Evolutionary conservation across 2,113 vertebrate species (phyloP).

Genomic region (Ageneiosus marmoratus): DNA sequence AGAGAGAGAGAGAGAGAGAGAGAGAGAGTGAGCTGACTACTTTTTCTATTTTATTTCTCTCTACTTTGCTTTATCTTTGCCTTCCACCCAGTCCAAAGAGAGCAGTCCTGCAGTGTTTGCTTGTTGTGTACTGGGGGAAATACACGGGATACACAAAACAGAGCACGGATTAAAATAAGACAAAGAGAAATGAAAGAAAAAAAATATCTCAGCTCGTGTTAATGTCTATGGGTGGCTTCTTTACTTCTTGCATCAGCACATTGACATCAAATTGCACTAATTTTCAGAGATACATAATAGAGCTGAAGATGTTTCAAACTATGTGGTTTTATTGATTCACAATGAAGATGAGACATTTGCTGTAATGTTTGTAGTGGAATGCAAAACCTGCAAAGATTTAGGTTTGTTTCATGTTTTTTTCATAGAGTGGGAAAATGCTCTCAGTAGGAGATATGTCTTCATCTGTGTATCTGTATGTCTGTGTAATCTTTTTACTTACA

Average conservation of each 20-base stretch:
- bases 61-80: slow-evolving; percentile 83
- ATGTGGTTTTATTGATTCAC: not conserved
- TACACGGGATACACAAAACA: slow-evolving; percentile 65
- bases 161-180: slow-evolving; percentile 67
- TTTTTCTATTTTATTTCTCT: slow-evolving; percentile 57
- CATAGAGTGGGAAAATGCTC: not conserved
- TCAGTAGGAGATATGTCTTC: not conserved
- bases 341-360: not conserved
- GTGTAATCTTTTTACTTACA: not conserved
- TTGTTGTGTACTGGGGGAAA: slow-evolving; percentile 68
- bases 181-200: slow-evolving; percentile 60
- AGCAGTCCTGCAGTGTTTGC: slow-evolving; percentile 92
- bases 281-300: not conserved
- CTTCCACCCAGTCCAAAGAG: slow-evolving; percentile 93
- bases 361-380: not conserved
- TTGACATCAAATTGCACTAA: not conserved
- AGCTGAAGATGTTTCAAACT: not conserved
- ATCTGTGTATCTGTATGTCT: not conserved
- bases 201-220: slow-evolving; percentile 45
- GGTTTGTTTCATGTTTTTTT: not conserved
- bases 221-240: slow-evolving; percentile 2
- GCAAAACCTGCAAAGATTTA: not conserved
- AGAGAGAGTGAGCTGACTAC: slow-evolving; percentile 57
- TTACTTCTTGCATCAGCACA: not conserved
- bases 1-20: no score